A percentile compares a stretch with the other conserved stretches of the same genome.
phyloP scores from a whole-genome alignment of 2,797 vertebrate genomes.

The Serranus cabrilla region DNA sequence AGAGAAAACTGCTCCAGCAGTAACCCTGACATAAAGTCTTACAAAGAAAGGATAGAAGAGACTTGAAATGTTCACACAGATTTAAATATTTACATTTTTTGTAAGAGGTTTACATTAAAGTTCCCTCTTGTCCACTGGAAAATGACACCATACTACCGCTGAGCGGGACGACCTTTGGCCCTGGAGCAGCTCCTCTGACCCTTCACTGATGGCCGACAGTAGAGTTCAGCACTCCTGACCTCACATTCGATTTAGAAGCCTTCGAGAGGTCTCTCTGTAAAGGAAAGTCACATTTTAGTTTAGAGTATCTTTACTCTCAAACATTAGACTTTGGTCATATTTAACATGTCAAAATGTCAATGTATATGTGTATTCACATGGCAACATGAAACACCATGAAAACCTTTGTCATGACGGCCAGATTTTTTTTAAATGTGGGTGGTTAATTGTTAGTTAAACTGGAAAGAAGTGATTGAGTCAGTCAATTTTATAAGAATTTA shows the following conservation, averaged over 20 bases:
- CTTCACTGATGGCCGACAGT: constrained; percentile 83
- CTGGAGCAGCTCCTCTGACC: not conserved
- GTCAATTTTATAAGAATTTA: not conserved
- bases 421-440: not conserved
- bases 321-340: not conserved
- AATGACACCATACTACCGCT: constrained; percentile 3
- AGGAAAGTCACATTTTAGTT: not conserved
- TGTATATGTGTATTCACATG: not conserved
- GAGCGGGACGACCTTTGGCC: constrained; percentile 3
- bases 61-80: constrained; percentile 13
- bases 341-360: not conserved
- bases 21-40: constrained; percentile 14
- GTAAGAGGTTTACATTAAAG: constrained; percentile 39
- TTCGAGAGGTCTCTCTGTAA: constrained; percentile 91
- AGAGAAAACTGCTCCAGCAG: constrained; percentile 21
- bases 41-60: constrained; percentile 5
- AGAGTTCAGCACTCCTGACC: constrained; percentile 90
- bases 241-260: constrained; percentile 86
- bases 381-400: not conserved
- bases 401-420: not conserved
- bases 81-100: constrained; percentile 64
- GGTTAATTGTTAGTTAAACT: not conserved
- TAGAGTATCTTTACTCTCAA: not conserved
- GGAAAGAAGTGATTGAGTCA: not conserved
- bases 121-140: constrained; percentile 37